Base-by-base conservation (phyloP, 2,888 invertebrate genomes). In the Ornithoptera priamus region DNA sequence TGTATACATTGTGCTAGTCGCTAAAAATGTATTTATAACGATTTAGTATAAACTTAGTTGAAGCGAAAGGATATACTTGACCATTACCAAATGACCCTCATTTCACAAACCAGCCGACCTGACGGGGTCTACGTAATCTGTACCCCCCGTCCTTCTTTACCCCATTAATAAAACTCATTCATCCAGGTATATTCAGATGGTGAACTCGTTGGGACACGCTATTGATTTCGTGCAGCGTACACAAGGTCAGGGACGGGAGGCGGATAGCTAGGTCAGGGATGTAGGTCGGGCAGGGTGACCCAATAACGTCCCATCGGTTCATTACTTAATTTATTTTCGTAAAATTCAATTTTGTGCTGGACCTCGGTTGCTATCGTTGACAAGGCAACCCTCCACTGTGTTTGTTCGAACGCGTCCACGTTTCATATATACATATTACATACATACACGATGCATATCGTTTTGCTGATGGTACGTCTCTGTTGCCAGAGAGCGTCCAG, bases 211-310 rank as follows among this genome's bases (percentile, higher is more conserved):
- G 58, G 67, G 46, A 56, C 24, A 58, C 46, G 20, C 42, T 62
- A 64, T 68, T 30, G 68, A 65, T 69, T 69, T 62, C 60, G 59
- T 65, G 39, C 64, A 57, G 24, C 10, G 5, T 17, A 22, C 22
- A 18, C 46, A 65, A 46, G 68, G 68, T 69, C 68, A 69, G 53
- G 65, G 65, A 22, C 56, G 42, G 36, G 36, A 39, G n/a, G 22
- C 42, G 62, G 24, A 20, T 8, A 5, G 58, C 59, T 46, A 42
- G 59, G 65, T 59, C 59, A 42, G 65, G 39, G 22, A 69, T 63
- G 20, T 65, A 53, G 64, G 64, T 64, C 64, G 39, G 60, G 24
- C 53, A 39, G 24, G 17, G 56, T 65, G 59, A 64, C 64, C 64
- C 56, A 60, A 60, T 65, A 58, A 59, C 59, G 24, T 53, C 59